These are phyloP conservation scores for Dendrolimus pini DNA, from an alignment of 2,888 invertebrate genomes.

Conservation along the genomic window DNA sequence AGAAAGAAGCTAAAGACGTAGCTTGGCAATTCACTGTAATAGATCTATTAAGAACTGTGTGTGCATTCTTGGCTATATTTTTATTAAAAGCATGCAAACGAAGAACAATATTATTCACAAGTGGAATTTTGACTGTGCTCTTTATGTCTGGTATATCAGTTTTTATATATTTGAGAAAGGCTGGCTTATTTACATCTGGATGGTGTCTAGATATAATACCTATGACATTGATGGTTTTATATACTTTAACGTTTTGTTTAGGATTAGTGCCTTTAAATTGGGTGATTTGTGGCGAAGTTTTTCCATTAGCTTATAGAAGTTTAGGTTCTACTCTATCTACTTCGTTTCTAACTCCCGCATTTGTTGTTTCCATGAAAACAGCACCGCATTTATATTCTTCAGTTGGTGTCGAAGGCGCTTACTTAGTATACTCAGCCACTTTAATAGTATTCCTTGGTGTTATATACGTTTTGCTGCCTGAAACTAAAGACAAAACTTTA, in stretches of 20 bases:
- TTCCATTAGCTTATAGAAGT: slow-evolving; percentile 64
- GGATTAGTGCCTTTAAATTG: slow-evolving; percentile 64
- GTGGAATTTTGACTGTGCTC: slow-evolving; percentile 55
- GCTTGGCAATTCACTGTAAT: slow-evolving; percentile 79
- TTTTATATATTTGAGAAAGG: slow-evolving; percentile 56
- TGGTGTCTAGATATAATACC: slow-evolving; percentile 52
- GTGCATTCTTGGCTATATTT: slow-evolving; percentile 76
- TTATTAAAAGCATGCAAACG: slow-evolving; percentile 54
- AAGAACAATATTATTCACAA: slow-evolving; percentile 56
- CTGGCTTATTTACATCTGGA: slow-evolving; percentile 37
- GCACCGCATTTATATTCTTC: slow-evolving; percentile 63
- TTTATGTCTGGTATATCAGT: slow-evolving; percentile 51
- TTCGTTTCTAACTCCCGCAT: slow-evolving; percentile 60
- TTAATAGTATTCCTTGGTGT: slow-evolving; percentile 49
- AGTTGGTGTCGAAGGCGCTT: slow-evolving; percentile 63
- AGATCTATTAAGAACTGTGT: slow-evolving; percentile 78
- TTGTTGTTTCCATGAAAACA: slow-evolving; percentile 68
- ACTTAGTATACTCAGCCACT: slow-evolving; percentile 55
- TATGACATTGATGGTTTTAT: slow-evolving; percentile 56
- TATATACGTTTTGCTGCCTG: slow-evolving; percentile 55
- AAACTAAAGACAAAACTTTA: slow-evolving; percentile 64
- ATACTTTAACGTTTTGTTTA: slow-evolving; percentile 60
- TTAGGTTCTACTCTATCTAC: slow-evolving; percentile 64
- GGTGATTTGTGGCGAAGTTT: slow-evolving; percentile 70
- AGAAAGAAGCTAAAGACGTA: slow-evolving; percentile 46